A percentile compares a stretch with the other conserved stretches of the same genome.
These are phyloP conservation scores for Platynereis dumerilii DNA, from an alignment of 2,888 invertebrate genomes.

Conservation along the genomic window DNA sequence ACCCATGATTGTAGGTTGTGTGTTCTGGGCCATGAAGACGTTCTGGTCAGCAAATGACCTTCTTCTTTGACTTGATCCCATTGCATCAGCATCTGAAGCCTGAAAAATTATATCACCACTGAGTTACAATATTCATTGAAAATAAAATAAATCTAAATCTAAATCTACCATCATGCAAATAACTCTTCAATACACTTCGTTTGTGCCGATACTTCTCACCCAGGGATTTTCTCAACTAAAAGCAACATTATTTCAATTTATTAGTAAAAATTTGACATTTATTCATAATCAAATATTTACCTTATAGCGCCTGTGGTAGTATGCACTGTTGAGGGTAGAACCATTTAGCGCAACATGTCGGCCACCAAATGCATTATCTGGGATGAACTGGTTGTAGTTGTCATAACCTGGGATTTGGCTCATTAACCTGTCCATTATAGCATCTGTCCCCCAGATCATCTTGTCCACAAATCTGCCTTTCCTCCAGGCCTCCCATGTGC, in stretches of 20 bases:
- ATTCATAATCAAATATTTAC: too few relatives aligned
- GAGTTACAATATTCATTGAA: too few relatives aligned
- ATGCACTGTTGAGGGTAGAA: too few relatives aligned
- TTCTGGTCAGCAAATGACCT: constrained; percentile 17
- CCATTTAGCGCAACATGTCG: neutral
- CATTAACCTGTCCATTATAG: constrained; percentile 10
- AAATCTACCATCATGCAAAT: too few relatives aligned
- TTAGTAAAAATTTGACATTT: too few relatives aligned
- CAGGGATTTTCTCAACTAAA: too few relatives aligned
- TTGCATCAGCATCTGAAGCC: neutral
- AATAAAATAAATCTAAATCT: too few relatives aligned
- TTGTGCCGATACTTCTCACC: too few relatives aligned
- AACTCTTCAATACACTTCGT: too few relatives aligned
- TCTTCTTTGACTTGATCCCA: neutral
- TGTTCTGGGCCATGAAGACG: constrained; percentile 16
- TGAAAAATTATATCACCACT: too few relatives aligned
- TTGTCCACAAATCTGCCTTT: neutral
- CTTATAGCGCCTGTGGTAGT: too few relatives aligned
- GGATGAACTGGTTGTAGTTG: neutral
- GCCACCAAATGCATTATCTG: neutral
- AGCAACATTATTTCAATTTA: too few relatives aligned
- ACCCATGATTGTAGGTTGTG: neutral
- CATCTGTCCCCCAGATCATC: neutral
- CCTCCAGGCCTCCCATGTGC: neutral
- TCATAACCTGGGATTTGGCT: constrained; percentile 15